Base-by-base conservation (phyloP, 2,797 vertebrate genomes). In the Euthynnus affinis region DNA sequence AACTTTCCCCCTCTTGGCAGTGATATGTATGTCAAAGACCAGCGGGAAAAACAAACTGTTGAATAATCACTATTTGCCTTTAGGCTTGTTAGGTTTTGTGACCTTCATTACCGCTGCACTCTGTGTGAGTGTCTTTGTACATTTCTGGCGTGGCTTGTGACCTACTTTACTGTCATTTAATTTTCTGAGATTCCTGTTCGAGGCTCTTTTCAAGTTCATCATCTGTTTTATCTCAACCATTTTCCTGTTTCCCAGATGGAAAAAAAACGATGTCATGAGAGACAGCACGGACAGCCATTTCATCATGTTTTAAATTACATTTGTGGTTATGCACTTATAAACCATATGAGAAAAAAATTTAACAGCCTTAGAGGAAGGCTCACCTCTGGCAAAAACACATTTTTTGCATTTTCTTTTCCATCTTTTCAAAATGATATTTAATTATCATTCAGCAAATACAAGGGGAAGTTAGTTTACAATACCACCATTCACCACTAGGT, bases 401-500 rank as follows among this genome's bases (percentile, higher is more conserved):
- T 15, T 51, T 9, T 12, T 46, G 17, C n/a, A n/a, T n/a, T n/a
- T n/a, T 18, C 6, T 6, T 29, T 32, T 60, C 9, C 6, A 46
- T 23, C 17, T 62, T 60, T 66, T 48, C 2, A 44, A 60, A 72
- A 25, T 66, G 3, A 7, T n/a, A n/a, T 10, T 12, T 13, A 32
- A 57, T 51, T 20, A 6, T 34, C 46, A 34, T 14, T 44, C 20
- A n/a, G 17, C 42, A 44, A 17, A 44, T 44, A 10, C 37, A 37
- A 37, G 12, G 9, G 42, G 42, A 17, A 44, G 13, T 15, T 32
- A 25, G 34, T 58, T 40, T 18, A 52, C 34, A 81, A 4, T 66
- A 32, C 15, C 29, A 48, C 0, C 20, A 64, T 80, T 76, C 7
- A 52, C 90, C 90, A 90, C 86, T 82, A 90, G 89, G 67, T 84